These are phyloP conservation scores for Tetrapedia diversipes DNA, from an alignment of 2,888 invertebrate species.

Conservation along the genomic window DNA sequence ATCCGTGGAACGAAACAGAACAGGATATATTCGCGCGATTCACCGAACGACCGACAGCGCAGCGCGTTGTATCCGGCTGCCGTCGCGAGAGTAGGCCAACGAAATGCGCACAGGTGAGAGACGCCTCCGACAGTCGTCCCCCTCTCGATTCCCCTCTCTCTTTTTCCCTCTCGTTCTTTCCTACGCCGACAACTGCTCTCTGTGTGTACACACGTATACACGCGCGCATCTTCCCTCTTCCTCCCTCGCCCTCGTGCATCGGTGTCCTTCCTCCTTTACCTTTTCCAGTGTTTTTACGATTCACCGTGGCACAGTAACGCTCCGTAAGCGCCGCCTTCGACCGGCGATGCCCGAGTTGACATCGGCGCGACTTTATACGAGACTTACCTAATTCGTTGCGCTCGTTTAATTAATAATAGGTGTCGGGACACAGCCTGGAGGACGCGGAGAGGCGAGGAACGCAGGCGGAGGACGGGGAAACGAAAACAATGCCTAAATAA, in stretches of 20 bases:
- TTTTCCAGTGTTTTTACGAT: constrained; percentile 63
- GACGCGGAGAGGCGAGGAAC: background rate
- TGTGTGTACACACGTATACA: too few species aligned
- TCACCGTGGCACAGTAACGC: constrained; percentile 34
- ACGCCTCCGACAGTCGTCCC: constrained; percentile 54
- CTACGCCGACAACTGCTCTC: too few species aligned
- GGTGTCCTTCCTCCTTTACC: constrained; percentile 65
- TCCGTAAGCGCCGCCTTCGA: constrained; percentile 26
- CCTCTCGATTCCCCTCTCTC: constrained; percentile 38
- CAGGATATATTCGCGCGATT: constrained; percentile 27
- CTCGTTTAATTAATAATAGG: constrained; percentile 16
- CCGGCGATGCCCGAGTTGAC: background rate
- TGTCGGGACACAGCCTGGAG: background rate
- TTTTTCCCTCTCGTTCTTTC: constrained; percentile 8
- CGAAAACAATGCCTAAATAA: constrained; percentile 52
- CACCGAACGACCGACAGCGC: constrained; percentile 36
- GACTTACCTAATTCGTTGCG: constrained; percentile 28
- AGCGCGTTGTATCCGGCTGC: constrained; percentile 66
- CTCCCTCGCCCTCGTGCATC: background rate
- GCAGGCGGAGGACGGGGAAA: background rate
- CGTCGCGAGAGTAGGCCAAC: constrained; percentile 74
- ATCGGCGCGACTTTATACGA: background rate
- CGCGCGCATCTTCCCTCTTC: too few species aligned
- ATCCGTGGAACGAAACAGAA: background rate
- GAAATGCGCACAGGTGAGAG: constrained; percentile 77